Conservation (phyloP, 2,888 invertebrate species). For the Drosophila phalerata region DNA sequence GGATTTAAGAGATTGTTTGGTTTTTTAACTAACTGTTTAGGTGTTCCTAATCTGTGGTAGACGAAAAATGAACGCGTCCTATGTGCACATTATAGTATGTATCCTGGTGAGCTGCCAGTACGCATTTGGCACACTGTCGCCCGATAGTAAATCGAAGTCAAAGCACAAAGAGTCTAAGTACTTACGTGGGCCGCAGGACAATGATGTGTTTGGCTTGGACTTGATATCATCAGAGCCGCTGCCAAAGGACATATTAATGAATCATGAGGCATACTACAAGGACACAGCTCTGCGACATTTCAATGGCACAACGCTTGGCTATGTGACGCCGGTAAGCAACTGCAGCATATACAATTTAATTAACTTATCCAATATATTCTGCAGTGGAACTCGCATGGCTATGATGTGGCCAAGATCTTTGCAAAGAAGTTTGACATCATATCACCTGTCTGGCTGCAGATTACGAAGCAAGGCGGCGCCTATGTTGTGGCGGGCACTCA, state of each 20-base stretch:
- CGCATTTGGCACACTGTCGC: conserved; percentile 74
- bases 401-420: conserved; percentile 96
- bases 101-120: conserved; percentile 39
- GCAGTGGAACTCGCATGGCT: conserved; percentile 98
- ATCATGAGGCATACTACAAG: conserved; percentile 91
- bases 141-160: conserved; percentile 69
- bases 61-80: conserved; percentile 48
- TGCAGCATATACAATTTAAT: background rate
- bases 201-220: conserved; percentile 90
- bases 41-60: conserved; percentile 9
- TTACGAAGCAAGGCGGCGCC: conserved; percentile 88
- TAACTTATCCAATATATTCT: conserved; percentile 8
- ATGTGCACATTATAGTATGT: conserved; percentile 23
- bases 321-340: conserved; percentile 93
- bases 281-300: conserved; percentile 89
- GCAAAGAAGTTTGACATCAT: conserved; percentile 95
- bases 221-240: conserved; percentile 89
- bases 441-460: conserved; percentile 98
- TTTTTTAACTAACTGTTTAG: background rate
- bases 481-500: conserved; percentile 91
- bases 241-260: conserved; percentile 91
- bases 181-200: conserved; percentile 87
- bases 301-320: conserved; percentile 92
- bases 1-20: background rate
- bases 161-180: conserved; percentile 76